Evolutionary conservation across 2,797 vertebrate species (phyloP), one percentile per base, ranked within the genome.

Genomic region (Poliocrania exsul): DNA sequence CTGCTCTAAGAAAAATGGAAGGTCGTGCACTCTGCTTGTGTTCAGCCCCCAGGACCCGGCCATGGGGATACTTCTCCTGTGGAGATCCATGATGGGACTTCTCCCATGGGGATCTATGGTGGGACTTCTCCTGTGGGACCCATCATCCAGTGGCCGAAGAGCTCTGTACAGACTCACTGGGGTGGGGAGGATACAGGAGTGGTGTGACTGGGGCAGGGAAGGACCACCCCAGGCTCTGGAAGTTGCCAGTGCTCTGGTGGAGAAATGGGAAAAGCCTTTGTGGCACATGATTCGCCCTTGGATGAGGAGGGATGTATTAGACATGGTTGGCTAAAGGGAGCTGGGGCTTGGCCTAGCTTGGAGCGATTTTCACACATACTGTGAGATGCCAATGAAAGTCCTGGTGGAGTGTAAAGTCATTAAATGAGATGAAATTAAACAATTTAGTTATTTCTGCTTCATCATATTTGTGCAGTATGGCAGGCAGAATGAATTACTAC

Each of bases 401-500:
- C 66, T 77, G 85, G 89, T 77, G 89, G 92, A 94, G 75, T 87
- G 66, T 89, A 81, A 94, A 95, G 92, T 91, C 94, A 97, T 95
- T 91, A 92, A 81, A 90, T 69, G 93, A 90, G 82, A 96, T 66
- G 84, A 96, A 95, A 96, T 96, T 80, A 90, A 73, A 88, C 88
- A 96, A 91, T 95, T 95, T 91, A 74, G 89, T 95, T 94, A 96
- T 90, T 95, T 92, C 94, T 96, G 75, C 96, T 97, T 96, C 96
- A 96, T 95, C 97, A 96, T 96, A 97, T 96, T 97, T 97, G 93
- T 95, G 95, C 94, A 96, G 96, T 94, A 96, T 95, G 94, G 90
- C 93, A 97, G 95, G 97, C 94, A 96, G 97, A 96, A 94, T 96
- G 96, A 97, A 96, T 97, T 95, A 95, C 95, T 94, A 94, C 95